Percentiles rank a stretch among this genome's conserved stretches.
Evolutionary conservation across 2,888 invertebrate species (phyloP).

Genomic region (Chalcosyrphus nemorum): DNA sequence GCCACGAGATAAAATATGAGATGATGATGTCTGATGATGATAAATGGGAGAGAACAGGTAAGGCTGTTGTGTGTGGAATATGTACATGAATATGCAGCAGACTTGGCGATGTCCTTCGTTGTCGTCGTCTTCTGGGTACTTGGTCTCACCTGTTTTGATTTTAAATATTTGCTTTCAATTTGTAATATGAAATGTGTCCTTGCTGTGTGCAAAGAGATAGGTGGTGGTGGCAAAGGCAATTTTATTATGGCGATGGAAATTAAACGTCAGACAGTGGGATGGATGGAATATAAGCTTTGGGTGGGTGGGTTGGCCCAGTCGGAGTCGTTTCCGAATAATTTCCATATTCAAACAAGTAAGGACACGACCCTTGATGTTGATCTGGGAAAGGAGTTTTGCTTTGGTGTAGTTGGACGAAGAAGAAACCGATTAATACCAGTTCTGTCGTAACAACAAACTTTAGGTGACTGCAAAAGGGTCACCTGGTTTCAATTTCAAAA

Average conservation of each 20-base stretch:
- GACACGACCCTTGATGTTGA: background rate
- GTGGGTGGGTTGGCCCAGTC: background rate
- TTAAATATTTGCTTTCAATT: slow-evolving; percentile 73
- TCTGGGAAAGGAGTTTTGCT: background rate
- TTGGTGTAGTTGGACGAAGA: background rate
- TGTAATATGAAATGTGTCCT: slow-evolving; percentile 66
- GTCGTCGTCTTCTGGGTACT: slow-evolving; percentile 9
- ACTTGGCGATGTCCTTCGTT: background rate
- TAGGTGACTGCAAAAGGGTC: too few relatives aligned
- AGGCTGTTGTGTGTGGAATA: background rate
- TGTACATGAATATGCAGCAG: slow-evolving; percentile 35
- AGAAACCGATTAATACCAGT: background rate
- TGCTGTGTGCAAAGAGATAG: background rate
- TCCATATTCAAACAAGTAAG: slow-evolving; percentile 5
- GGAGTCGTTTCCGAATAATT: background rate
- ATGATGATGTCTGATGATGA: slow-evolving; percentile 72
- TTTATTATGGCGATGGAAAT: slow-evolving; percentile 64
- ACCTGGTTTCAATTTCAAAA: too few relatives aligned
- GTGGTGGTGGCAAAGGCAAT: slow-evolving; percentile 15
- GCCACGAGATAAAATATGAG: slow-evolving; percentile 67
- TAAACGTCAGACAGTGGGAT: slow-evolving; percentile 60
- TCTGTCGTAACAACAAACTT: background rate
- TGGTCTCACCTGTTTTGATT: slow-evolving; percentile 66
- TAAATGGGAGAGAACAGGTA: slow-evolving; percentile 68
- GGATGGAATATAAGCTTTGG: background rate